These are phyloP conservation scores for Catharus ustulatus DNA, from an alignment of 2,797 vertebrate species.

Conservation along the genomic window DNA sequence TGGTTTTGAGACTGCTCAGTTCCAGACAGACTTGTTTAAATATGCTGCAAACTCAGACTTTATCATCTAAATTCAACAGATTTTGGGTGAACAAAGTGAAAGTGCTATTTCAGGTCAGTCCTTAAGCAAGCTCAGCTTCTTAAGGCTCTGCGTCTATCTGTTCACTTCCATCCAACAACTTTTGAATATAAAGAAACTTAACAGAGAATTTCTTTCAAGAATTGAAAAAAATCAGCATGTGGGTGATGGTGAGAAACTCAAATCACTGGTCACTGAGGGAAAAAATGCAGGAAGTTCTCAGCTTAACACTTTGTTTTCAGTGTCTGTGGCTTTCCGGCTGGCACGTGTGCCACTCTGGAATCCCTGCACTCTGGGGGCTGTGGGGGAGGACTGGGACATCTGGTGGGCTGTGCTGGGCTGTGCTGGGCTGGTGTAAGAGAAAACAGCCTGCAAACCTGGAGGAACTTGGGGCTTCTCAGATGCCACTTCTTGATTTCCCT, in stretches of 20 bases:
- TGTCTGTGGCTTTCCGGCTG: neutral
- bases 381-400: neutral
- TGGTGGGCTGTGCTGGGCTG: neutral
- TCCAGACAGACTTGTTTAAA: neutral
- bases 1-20: neutral
- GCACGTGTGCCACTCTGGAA: neutral
- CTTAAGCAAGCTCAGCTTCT: neutral
- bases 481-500: neutral
- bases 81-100: neutral
- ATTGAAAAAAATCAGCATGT: neutral
- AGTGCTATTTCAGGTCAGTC: neutral
- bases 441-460: neutral
- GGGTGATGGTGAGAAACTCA: neutral
- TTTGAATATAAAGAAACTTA: neutral
- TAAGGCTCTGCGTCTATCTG: neutral
- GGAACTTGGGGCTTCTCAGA: neutral
- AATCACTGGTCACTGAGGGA: neutral
- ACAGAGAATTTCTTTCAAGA: neutral
- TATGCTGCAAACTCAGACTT: neutral
- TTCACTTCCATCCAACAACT: neutral
- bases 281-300: neutral
- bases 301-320: neutral
- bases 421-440: neutral
- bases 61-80: neutral
- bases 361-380: neutral